A percentile compares a stretch with the other conserved stretches of the same genome.
phyloP scores from a whole-genome alignment of 2,888 invertebrate species.

The Napeogenes inachia region DNA sequence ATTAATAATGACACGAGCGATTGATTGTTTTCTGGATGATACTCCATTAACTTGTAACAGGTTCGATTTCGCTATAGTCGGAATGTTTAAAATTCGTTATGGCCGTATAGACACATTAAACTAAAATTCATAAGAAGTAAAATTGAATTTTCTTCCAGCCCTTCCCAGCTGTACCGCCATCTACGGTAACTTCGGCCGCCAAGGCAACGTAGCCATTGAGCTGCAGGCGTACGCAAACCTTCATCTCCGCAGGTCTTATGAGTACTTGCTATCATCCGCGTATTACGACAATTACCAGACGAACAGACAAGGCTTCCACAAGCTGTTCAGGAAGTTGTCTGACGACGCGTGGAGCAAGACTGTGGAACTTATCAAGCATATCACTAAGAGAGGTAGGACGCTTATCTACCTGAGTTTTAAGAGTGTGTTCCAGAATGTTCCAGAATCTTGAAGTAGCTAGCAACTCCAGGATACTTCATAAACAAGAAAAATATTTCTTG shows the following conservation, averaged over 20 bases:
- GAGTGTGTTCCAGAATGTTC: too few relatives aligned
- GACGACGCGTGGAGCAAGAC: slow-evolving; percentile 85
- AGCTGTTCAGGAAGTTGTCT: slow-evolving; percentile 83
- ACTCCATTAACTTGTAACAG: too few relatives aligned
- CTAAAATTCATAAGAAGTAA: too few relatives aligned
- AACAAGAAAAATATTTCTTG: too few relatives aligned
- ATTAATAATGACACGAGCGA: too few relatives aligned
- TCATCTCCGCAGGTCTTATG: slow-evolving; percentile 84
- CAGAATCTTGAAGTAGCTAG: too few relatives aligned
- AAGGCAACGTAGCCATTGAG: slow-evolving; percentile 62
- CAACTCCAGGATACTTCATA: too few relatives aligned
- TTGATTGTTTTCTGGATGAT: too few relatives aligned
- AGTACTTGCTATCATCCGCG: slow-evolving; percentile 84
- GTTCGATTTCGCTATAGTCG: too few relatives aligned
- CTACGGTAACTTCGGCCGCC: slow-evolving; percentile 78
- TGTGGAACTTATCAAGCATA: slow-evolving; percentile 86
- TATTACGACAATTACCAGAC: slow-evolving; percentile 87
- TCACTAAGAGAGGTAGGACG: slow-evolving; percentile 83
- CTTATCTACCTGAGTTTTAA: neutral
- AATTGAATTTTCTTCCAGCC: slow-evolving; percentile 38
- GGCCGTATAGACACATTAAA: too few relatives aligned
- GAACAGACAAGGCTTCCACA: slow-evolving; percentile 86
- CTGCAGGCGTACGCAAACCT: slow-evolving; percentile 78
- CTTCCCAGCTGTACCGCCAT: slow-evolving; percentile 80
- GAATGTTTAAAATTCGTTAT: too few relatives aligned